Conservation (phyloP, 2,113 vertebrate species). For the Neoarius graeffei region DNA sequence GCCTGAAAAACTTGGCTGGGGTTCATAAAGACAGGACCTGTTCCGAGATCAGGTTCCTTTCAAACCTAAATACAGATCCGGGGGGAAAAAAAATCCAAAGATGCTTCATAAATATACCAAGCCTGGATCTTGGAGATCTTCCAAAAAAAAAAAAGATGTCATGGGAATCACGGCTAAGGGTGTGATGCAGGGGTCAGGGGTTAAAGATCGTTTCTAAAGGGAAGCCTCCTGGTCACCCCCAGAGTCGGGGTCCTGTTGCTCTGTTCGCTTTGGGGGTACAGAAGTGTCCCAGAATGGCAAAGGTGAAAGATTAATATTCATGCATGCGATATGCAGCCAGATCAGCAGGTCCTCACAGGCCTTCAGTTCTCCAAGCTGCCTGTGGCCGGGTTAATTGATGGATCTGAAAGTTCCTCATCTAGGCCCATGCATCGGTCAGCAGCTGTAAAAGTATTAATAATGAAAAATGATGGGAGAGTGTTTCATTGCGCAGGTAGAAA, state of each 20-base stretch:
- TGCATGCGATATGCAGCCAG: background rate
- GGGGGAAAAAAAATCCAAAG: too few species aligned
- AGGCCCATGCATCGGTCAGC: slow-evolving; percentile 50
- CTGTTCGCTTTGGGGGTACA: slow-evolving; percentile 9
- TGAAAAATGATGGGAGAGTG: slow-evolving; percentile 58
- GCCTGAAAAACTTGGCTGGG: slow-evolving; percentile 29
- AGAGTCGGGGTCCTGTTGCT: slow-evolving; percentile 16
- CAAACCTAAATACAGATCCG: background rate
- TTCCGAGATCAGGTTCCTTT: background rate
- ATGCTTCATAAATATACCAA: background rate
- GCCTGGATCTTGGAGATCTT: background rate
- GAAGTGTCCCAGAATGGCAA: slow-evolving; percentile 38
- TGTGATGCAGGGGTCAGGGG: slow-evolving; percentile 53
- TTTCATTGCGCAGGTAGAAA: slow-evolving; percentile 56
- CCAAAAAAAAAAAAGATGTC: slow-evolving; percentile 42
- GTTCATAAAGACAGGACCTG: slow-evolving; percentile 10
- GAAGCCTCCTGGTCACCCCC: slow-evolving; percentile 1
- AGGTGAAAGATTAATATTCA: slow-evolving; percentile 60
- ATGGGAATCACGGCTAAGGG: background rate
- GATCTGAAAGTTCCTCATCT: slow-evolving; percentile 40
- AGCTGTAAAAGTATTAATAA: slow-evolving; percentile 61
- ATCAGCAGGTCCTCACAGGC: slow-evolving; percentile 18
- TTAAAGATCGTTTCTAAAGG: slow-evolving; percentile 26
- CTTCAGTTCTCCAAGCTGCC: slow-evolving; percentile 10
- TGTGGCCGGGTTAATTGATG: slow-evolving; percentile 53